Base-by-base conservation (phyloP, 2,797 vertebrate genomes). In the Gallinago nigripennis region DNA sequence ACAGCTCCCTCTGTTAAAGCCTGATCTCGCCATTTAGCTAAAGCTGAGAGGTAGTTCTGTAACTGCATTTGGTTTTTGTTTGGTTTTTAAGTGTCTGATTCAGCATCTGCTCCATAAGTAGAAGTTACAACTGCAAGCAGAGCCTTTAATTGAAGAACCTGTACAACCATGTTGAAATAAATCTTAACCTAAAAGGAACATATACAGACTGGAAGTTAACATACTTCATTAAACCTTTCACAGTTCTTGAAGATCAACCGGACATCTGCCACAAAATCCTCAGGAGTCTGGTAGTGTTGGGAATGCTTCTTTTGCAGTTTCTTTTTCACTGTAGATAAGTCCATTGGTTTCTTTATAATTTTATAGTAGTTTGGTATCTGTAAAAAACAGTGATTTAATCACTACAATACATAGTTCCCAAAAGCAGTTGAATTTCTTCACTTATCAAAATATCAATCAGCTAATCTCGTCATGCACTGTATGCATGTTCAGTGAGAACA, bases 301-400 rank as follows among this genome's bases (percentile, higher is more conserved):
- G 98, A 98, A 97, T 99, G 99, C 37, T 99, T 99, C 91, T 98
- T 98, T 95, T 99, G 99, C 73, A 99, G 98, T 95, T 99, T 99
- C 98, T 98, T 98, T 98, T 99, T 99, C 97, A 99, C 99, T 3
- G 98, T 98, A 92, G 99, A 99, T 96, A 99, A 98, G 97, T 99
- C 99, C 99, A 99, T 99, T n/a, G 99, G 99, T 91, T 99, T 98
- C 98, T 99, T 99, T 96, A 99, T 99, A 66, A 99, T 99, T 98
- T 99, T 99, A 97, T 99, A 99, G 97, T 99, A 99, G 98, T 99
- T 99, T 92, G 99, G 99, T 97, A 99, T 99, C 99, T 99, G 97
- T 68, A 92, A 94, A 75, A 88, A 92, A 85, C 35, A 69, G 58
- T 14, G n/a, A 58, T 75, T 83, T 72, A 27, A 30, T 61, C 31